A percentile compares a stretch with the other conserved stretches of the same genome.
Conservation (phyloP, 2,113 vertebrate genomes). For the Phylloscopus trochiloides region DNA sequence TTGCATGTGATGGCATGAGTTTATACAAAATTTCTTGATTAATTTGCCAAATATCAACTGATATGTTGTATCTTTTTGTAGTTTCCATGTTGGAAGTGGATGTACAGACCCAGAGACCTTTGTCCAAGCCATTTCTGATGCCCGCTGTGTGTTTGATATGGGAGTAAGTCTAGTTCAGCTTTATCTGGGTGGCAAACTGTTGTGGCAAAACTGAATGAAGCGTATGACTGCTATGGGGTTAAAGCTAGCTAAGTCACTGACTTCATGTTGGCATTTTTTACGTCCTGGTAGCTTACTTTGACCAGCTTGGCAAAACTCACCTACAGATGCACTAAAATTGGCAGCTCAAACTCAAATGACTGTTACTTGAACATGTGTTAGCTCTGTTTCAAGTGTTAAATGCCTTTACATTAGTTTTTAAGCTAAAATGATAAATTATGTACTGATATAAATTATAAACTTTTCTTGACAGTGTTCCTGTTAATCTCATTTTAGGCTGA, state of each 20-base stretch:
- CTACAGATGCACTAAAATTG: not conserved
- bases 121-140: constrained; percentile 89
- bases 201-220: not conserved
- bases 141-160: constrained; percentile 93
- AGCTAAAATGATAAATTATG: not conserved
- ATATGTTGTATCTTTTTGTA: constrained; percentile 25
- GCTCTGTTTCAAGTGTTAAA: not conserved
- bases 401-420: fast-evolving
- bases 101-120: constrained; percentile 91
- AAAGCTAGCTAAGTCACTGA: not conserved
- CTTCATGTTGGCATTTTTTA: not conserved
- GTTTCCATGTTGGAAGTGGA: constrained; percentile 96
- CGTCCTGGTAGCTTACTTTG: not conserved
- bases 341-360: not conserved
- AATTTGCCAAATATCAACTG: not conserved
- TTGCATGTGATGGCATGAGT: not conserved
- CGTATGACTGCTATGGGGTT: fast-evolving
- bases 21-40: not conserved
- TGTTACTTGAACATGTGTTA: not conserved
- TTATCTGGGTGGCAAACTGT: not conserved
- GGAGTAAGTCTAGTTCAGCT: constrained; percentile 79
- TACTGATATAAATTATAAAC: not conserved
- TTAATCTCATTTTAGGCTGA: constrained; percentile 77
- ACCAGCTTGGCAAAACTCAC: not conserved
- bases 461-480: not conserved